Percentiles rank a stretch among this genome's conserved stretches.
Conservation (phyloP, 2,888 invertebrate species). For the Lottia gigantea region DNA sequence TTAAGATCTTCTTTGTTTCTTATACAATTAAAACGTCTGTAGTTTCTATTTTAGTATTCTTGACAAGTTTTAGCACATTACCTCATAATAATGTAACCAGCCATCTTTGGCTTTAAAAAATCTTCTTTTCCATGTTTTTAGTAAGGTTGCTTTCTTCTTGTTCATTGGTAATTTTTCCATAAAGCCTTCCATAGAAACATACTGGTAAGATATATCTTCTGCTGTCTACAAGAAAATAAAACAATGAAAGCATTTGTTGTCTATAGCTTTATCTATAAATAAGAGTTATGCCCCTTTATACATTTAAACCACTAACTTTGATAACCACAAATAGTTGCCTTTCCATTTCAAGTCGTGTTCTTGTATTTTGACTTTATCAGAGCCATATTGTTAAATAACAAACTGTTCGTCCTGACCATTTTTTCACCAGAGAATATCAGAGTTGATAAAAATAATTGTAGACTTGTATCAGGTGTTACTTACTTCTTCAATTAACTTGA, state of each 20-base stretch:
- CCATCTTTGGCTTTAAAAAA: constrained; percentile 73
- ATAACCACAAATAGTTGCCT: not conserved
- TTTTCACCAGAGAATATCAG: too few relatives aligned
- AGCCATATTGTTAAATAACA: too few relatives aligned
- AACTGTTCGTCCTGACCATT: too few relatives aligned
- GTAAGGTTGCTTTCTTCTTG: constrained; percentile 72
- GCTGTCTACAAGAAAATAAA: constrained; percentile 36
- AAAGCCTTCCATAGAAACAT: constrained; percentile 72
- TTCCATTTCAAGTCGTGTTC: too few relatives aligned
- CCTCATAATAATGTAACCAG: constrained; percentile 72
- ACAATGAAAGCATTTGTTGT: not conserved
- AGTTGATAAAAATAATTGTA: too few relatives aligned
- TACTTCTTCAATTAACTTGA: constrained; percentile 61
- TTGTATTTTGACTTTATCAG: too few relatives aligned
- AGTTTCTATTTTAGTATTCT: too few relatives aligned
- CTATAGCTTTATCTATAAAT: not conserved
- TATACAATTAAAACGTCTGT: too few relatives aligned
- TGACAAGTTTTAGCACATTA: constrained; percentile 33
- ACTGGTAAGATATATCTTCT: constrained; percentile 59
- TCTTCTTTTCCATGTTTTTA: constrained; percentile 73
- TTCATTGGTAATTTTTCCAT: constrained; percentile 72
- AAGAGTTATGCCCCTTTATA: not conserved
- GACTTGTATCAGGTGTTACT: constrained; percentile 27
- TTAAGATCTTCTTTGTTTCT: too few relatives aligned
- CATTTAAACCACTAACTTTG: not conserved